Percentiles rank a stretch among this genome's conserved stretches.
These are phyloP conservation scores for Epinotia bilunana DNA, from an alignment of 2,888 invertebrate genomes.

Conservation along the genomic window DNA sequence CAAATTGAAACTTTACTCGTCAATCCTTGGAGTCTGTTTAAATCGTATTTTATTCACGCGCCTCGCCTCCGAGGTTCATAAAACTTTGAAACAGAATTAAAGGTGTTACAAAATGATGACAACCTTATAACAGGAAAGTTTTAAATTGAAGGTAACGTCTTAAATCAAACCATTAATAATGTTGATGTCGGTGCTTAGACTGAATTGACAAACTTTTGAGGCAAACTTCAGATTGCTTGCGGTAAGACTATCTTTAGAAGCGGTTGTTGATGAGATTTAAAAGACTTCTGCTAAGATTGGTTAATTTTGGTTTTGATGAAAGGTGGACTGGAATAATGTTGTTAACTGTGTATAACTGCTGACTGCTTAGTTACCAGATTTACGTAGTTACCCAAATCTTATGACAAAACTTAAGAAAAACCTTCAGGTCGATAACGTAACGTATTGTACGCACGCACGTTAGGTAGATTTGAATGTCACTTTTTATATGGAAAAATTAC, in stretches of 20 bases:
- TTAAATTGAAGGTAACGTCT: slow-evolving; percentile 37
- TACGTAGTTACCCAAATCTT: too few species aligned
- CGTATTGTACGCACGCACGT: too few species aligned
- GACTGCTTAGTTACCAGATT: not conserved
- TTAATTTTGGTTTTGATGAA: slow-evolving; percentile 19
- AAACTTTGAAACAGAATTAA: slow-evolving; percentile 41
- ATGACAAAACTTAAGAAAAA: too few species aligned
- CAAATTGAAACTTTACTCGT: slow-evolving; percentile 1
- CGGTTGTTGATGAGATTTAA: slow-evolving; percentile 32
- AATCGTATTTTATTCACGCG: slow-evolving; percentile 14
- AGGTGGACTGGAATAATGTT: slow-evolving; percentile 1
- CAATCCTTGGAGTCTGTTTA: not conserved
- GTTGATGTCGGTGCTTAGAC: slow-evolving; percentile 40
- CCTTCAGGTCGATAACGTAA: too few species aligned
- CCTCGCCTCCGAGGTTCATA: slow-evolving; percentile 15
- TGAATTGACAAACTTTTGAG: slow-evolving; percentile 42
- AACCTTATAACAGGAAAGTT: slow-evolving; percentile 39
- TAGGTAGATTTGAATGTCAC: too few species aligned
- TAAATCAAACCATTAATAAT: slow-evolving; percentile 45
- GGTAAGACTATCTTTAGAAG: slow-evolving; percentile 27
- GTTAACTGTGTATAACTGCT: not conserved
- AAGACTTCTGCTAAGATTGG: slow-evolving; percentile 21
- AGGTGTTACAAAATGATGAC: slow-evolving; percentile 41
- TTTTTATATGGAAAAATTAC: too few species aligned
- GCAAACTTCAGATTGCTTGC: slow-evolving; percentile 37